Percentiles rank a stretch among this genome's conserved stretches.
Evolutionary conservation across 2,113 vertebrate species (phyloP).

Genomic region (Podarcis raffonei): DNA sequence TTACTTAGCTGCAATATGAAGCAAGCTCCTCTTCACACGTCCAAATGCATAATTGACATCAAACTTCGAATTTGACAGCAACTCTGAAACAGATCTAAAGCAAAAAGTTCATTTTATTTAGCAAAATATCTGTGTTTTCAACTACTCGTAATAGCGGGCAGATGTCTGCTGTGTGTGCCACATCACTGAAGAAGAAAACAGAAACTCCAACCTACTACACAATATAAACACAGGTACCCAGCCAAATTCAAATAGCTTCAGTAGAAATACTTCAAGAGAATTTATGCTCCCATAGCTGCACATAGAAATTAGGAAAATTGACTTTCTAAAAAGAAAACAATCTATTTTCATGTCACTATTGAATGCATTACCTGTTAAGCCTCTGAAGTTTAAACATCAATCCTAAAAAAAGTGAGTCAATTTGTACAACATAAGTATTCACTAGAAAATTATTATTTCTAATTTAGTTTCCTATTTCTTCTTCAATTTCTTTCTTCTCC

Average conservation of each 20-base stretch:
- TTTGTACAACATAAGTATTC: not conserved
- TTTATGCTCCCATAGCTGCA: no score
- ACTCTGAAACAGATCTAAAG: constrained; percentile 92
- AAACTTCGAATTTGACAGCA: constrained; percentile 98
- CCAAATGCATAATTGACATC: constrained; percentile 99
- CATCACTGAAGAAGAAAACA: no score
- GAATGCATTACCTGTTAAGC: no score
- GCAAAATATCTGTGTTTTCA: not conserved
- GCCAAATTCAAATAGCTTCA: no score
- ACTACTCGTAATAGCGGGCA: not conserved
- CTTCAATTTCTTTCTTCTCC: not conserved
- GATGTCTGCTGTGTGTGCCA: no score
- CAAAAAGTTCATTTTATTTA: constrained; percentile 29
- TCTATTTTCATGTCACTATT: no score
- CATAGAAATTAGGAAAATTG: no score
- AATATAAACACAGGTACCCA: no score
- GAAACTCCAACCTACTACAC: no score
- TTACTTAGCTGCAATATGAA: constrained; percentile 99
- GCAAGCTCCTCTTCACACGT: constrained; percentile 96
- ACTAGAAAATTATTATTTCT: not conserved
- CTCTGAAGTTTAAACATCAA: not conserved
- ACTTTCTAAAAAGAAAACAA: no score
- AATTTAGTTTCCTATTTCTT: not conserved
- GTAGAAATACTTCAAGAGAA: no score
- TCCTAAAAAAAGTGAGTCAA: not conserved